phyloP scores from a whole-genome alignment of 2,797 vertebrate species.

The Clamator glandarius region DNA sequence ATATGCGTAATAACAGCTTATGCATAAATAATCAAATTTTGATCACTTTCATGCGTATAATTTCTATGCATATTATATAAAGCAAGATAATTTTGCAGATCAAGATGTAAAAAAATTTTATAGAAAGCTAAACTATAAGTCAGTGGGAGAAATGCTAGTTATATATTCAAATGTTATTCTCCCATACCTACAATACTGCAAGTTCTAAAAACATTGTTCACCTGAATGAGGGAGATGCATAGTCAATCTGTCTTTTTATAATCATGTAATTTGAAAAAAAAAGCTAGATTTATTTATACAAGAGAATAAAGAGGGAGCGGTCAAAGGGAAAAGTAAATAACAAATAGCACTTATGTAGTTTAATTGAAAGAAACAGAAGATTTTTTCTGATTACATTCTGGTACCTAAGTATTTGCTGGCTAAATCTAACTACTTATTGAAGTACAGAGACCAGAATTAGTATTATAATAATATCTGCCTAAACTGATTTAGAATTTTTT shows the following conservation, averaged over 20 bases:
- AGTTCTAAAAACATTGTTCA: background rate
- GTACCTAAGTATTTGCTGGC: background rate
- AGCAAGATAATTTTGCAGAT: background rate
- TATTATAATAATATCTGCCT: background rate
- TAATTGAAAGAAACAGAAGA: background rate
- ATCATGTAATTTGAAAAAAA: background rate
- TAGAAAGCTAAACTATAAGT: background rate
- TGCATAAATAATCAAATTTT: background rate
- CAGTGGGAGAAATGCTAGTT: background rate
- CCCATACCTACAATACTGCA: background rate
- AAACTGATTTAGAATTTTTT: background rate
- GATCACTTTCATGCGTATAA: background rate
- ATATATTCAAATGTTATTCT: background rate
- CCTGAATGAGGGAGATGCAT: background rate
- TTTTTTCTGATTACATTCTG: background rate
- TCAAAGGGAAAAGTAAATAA: background rate
- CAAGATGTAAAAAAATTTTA: background rate
- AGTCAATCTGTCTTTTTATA: background rate
- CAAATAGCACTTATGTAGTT: background rate
- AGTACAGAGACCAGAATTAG: background rate
- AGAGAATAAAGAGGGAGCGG: background rate
- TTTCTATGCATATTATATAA: background rate
- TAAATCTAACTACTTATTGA: background rate
- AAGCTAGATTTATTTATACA: background rate
- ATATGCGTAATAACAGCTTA: background rate